Conservation (phyloP, 2,113 vertebrate genomes). For the Chauna torquata region DNA sequence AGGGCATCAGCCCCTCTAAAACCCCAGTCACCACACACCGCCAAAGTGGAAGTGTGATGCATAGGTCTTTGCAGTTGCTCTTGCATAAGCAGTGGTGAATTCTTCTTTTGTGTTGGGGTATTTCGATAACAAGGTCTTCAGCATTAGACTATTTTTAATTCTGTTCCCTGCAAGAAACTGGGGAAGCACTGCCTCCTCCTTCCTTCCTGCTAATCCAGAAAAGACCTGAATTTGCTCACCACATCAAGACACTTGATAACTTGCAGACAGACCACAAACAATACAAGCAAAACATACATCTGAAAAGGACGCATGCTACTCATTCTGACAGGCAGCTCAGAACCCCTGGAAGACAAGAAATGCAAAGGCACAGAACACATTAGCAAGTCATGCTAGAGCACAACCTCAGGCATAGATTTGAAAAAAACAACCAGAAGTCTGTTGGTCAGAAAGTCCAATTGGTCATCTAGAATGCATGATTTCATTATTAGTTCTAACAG, state of each 20-base stretch:
- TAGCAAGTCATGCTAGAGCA: rapidly evolving
- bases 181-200: not conserved
- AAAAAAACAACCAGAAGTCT: not conserved
- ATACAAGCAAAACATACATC: not conserved
- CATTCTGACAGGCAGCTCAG: not conserved
- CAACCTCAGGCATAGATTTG: not conserved
- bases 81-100: not conserved
- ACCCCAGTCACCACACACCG: not conserved
- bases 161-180: not conserved
- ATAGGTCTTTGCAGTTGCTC: not conserved
- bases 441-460: not conserved
- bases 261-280: not conserved
- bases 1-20: not conserved
- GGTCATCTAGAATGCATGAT: not conserved
- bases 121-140: not conserved
- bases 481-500: not conserved
- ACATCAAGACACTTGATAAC: not conserved
- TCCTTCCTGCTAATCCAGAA: not conserved
- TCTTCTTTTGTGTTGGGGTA: rapidly evolving
- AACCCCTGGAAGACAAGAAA: not conserved
- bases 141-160: rapidly evolving
- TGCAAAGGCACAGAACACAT: not conserved
- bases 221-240: not conserved
- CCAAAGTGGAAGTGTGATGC: not conserved
- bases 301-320: not conserved